phyloP scores from a whole-genome alignment of 2,113 vertebrate genomes.

The Daubentonia madagascariensis region DNA sequence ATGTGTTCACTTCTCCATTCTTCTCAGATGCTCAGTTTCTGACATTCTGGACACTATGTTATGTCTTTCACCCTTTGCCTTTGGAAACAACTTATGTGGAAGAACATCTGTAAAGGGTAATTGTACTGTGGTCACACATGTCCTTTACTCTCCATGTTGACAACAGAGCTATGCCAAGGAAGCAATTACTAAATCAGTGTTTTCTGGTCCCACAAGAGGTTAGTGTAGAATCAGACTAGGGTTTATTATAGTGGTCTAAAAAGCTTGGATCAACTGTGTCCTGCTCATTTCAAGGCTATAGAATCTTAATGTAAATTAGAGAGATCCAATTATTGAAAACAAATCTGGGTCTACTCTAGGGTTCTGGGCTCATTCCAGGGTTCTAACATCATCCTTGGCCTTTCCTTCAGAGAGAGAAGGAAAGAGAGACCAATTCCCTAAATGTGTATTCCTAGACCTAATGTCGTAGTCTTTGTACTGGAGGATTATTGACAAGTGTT shows the following conservation, averaged over 20 bases:
- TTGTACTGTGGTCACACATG: not conserved
- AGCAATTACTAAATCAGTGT: not conserved
- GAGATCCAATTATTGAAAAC: slow-evolving; percentile 13
- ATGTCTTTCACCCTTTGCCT: not conserved
- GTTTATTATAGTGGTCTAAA: slow-evolving; percentile 6
- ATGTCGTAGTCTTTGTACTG: not conserved
- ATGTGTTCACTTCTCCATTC: not conserved
- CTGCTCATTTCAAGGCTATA: not conserved
- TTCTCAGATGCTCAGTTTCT: not conserved
- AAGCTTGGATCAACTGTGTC: not conserved
- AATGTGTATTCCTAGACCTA: not conserved
- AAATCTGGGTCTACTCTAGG: not conserved
- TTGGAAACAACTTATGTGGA: not conserved
- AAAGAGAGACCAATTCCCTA: not conserved
- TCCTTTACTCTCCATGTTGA: not conserved
- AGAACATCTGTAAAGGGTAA: not conserved
- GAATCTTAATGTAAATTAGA: not conserved
- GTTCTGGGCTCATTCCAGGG: not conserved
- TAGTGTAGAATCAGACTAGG: not conserved
- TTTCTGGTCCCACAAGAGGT: not conserved
- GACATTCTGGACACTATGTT: not conserved
- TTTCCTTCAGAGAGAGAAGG: not conserved
- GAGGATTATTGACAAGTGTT: not conserved
- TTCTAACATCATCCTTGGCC: not conserved
- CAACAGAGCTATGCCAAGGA: not conserved